phyloP scores from a whole-genome alignment of 2,888 invertebrate genomes.

The Drosophila atripex region DNA sequence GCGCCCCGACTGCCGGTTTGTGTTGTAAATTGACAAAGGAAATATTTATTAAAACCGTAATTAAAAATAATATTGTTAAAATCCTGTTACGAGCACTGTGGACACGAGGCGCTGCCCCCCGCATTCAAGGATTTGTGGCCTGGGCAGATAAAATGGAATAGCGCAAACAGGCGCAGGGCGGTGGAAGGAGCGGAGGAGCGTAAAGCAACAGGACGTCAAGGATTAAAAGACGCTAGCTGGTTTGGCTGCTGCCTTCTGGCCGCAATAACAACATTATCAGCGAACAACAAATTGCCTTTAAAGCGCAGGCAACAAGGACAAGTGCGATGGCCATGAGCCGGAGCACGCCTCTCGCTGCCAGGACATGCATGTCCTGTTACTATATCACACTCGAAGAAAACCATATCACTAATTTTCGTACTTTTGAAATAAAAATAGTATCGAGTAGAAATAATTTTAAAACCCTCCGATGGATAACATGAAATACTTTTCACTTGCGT shows the following conservation, averaged over 20 bases:
- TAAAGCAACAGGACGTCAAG: slow-evolving; percentile 72
- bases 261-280: slow-evolving; percentile 64
- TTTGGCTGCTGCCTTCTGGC: slow-evolving; percentile 38
- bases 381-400: slow-evolving; percentile 1
- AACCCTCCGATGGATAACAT: no score
- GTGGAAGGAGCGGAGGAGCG: slow-evolving; percentile 4
- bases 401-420: no score
- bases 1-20: slow-evolving; percentile 14
- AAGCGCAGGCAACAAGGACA: slow-evolving; percentile 45
- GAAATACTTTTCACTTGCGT: no score
- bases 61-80: slow-evolving; percentile 74
- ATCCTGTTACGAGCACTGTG: slow-evolving; percentile 47
- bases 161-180: slow-evolving; percentile 6
- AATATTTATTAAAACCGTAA: slow-evolving; percentile 70
- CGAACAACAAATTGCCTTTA: slow-evolving; percentile 69
- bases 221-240: slow-evolving; percentile 68
- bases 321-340: slow-evolving; percentile 30
- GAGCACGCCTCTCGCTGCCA: slow-evolving; percentile 39
- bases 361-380: slow-evolving; percentile 43
- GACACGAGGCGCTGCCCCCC: slow-evolving; percentile 6
- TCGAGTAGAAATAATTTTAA: no score
- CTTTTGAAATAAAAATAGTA: no score
- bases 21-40: slow-evolving; percentile 54
- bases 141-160: slow-evolving; percentile 46
- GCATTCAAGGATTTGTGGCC: slow-evolving; percentile 52